These are phyloP conservation scores for Lasius platythorax DNA, from an alignment of 2,888 invertebrate genomes.

Conservation along the genomic window DNA sequence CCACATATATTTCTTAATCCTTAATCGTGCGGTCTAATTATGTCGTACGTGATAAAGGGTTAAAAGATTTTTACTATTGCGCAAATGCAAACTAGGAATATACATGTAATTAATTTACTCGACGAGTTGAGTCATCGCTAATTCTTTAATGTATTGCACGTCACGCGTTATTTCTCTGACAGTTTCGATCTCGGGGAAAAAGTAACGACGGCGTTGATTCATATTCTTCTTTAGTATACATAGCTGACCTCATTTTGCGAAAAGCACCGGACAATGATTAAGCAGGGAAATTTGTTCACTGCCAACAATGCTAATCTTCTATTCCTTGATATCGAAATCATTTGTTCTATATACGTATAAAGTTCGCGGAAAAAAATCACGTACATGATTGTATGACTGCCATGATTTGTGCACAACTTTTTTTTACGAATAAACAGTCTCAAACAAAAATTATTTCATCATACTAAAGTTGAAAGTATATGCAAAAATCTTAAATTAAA, in stretches of 20 bases:
- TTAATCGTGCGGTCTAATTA: neutral
- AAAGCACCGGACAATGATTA: conserved; percentile 63
- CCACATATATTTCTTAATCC: neutral
- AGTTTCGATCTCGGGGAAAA: conserved; percentile 35
- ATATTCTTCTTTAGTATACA: conserved; percentile 27
- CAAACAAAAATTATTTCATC: neutral
- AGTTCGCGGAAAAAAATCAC: conserved; percentile 46
- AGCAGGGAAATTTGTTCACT: conserved; percentile 65
- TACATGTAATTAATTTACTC: conserved; percentile 40
- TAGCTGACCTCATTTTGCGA: conserved; percentile 64
- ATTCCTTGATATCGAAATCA: conserved; percentile 37
- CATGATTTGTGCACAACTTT: neutral
- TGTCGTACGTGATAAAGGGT: neutral
- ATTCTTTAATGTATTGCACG: conserved; percentile 37
- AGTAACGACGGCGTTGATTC: conserved; percentile 55
- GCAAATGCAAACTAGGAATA: conserved; percentile 12
- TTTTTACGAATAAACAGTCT: neutral
- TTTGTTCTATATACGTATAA: neutral
- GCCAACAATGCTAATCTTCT: conserved; percentile 44
- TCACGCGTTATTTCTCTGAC: conserved; percentile 35
- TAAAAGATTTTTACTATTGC: conserved; percentile 1
- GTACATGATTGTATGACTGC: conserved; percentile 29
- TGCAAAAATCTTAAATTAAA: neutral
- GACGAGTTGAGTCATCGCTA: conserved; percentile 45
- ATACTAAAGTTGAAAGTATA: neutral